Base-by-base conservation (phyloP, 2,797 vertebrate species). In the Selene dorsalis region DNA sequence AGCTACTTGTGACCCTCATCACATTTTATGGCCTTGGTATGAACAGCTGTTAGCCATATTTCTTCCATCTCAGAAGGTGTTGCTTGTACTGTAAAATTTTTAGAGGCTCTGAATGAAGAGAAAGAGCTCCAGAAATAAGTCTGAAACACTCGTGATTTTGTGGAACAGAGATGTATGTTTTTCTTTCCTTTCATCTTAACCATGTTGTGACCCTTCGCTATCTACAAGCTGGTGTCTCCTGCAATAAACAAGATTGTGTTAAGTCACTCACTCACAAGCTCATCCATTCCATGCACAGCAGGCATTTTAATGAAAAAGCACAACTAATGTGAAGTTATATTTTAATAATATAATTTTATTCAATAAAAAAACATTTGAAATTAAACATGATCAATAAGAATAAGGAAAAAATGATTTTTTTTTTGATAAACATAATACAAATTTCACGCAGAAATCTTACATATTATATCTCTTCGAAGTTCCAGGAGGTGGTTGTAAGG, bases 371-470 rank as follows among this genome's bases (percentile, higher is more conserved):
- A 35, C 38, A 24, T 6, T 24, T 47, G 22, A 6, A n/a, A 69
- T 0, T 0, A 0, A 24, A 47, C 0, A 8, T 4, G 6, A 55
- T 39, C 2, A 85, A 38, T 58, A 59, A 59, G 13, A 55, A 65
- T 45, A 10, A 2, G 32, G 55, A 58, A 68, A 53, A 76, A 28
- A 35, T 1, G 17, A 32, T 62, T 73, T 71, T 70, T 35, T 35
- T 35, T 35, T 35, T 35, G 9, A 53, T 83, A 58, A 56, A 73
- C 57, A 68, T 22, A 47, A 77, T 64, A 65, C 16, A 68, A 41
- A 64, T 50, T 65, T 59, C 59, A 41, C 38, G 53, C 22, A 84
- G 52, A 58, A 16, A 66, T 22, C 38, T 8, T 52, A 22, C n/a
- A 14, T 32, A 73, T 69, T 61, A 52, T 28, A 52, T 63, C 70